Evolutionary conservation across 2,797 vertebrate species (phyloP), one percentile per base, ranked within the genome.

Genomic region (Microcaecilia unicolor): DNA sequence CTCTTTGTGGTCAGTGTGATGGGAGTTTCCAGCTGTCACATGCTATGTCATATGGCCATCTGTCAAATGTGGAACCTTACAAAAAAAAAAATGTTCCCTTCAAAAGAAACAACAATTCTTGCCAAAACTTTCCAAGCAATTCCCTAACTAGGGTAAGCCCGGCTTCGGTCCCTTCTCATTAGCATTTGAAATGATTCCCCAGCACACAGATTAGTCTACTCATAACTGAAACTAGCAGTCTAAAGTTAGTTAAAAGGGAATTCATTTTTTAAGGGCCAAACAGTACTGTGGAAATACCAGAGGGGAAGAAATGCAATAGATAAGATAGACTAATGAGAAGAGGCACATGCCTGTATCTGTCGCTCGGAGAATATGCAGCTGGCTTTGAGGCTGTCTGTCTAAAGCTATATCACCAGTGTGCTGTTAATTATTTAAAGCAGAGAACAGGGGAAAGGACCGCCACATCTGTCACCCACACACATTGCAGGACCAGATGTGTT

Each of bases 391-490:
- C 64, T 39, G 34, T 2, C 52, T 52, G 49, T 50, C 25, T 44
- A 41, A 2, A 35, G 58, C 55, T 57, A 31, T 44, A 49, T 67
- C 70, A 80, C 67, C 62, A 61, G 72, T 2, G 41, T 43, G 32
- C 31, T 53, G 79, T 93, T 84, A 86, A 83, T 92, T 90, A 88
- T 91, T 92, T 85, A 92, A 81, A 44, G 57, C 34, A 44, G 53
- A 83, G 78, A 57, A 45, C 68, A 63, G 78, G 82, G 78, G 77
- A 81, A 80, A 74, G 80, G 81, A 84, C 58, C 53, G 34, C 68
- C 80, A 82, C 92, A 96, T 93, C 94, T 96, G 91, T 90, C 86
- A 72, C 83, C 74, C 83, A 78, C 81, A 78, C 58, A 11, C 29
- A 65, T 39, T 43, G 51, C 55, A 55, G 67, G 75, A 85, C 83